Conservation (phyloP, 1,140 invertebrate species). For the Nephila pilipes region DNA sequence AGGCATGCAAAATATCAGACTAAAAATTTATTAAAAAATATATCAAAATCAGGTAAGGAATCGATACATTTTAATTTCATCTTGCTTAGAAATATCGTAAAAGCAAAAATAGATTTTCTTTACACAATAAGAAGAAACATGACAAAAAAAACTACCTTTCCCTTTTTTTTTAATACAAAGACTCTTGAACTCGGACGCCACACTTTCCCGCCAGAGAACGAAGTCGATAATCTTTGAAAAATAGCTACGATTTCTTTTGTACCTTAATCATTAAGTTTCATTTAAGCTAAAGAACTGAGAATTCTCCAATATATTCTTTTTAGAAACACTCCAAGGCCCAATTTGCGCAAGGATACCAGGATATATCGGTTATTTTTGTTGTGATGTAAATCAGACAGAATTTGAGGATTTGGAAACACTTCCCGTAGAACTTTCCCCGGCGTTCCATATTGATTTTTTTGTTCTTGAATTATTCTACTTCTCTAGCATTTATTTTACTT, state of each 20-base stretch:
- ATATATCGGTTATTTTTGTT: slow-evolving; percentile 32
- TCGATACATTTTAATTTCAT: slow-evolving; percentile 3
- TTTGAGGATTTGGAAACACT: not conserved
- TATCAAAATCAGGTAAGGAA: not conserved
- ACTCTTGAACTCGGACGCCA: not conserved
- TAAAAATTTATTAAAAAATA: not conserved
- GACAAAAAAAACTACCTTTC: not conserved
- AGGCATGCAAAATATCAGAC: too few relatives aligned
- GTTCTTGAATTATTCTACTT: not conserved
- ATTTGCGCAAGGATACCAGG: not conserved
- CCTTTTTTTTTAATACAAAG: not conserved
- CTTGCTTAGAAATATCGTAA: not conserved
- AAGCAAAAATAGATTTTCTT: not conserved
- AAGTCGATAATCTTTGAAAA: slow-evolving; percentile 22
- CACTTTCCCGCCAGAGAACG: not conserved
- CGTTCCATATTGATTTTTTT: slow-evolving; percentile 11
- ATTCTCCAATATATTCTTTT: not conserved
- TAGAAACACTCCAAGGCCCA: not conserved
- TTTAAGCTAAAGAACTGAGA: not conserved
- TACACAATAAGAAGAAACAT: not conserved
- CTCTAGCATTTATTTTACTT: not conserved
- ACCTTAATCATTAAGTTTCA: slow-evolving; percentile 41
- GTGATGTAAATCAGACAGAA: not conserved
- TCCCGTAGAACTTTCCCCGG: not conserved
- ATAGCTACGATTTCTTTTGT: slow-evolving; percentile 1